Evolutionary conservation across 2,888 invertebrate species (phyloP).

Genomic region (Hemicrepidius hirtus): DNA sequence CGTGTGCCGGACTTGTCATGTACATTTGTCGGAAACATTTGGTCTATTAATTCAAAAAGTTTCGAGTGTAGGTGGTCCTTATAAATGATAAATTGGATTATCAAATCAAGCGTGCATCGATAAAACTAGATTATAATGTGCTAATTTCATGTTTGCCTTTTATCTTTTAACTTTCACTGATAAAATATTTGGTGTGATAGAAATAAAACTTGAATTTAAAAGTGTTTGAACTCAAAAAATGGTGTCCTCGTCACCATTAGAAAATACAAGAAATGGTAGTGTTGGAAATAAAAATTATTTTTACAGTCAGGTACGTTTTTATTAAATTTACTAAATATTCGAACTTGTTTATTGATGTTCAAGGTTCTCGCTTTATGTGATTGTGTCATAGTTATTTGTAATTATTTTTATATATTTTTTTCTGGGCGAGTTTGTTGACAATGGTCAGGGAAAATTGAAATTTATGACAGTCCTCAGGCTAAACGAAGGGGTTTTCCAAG

Average conservation of each 20-base stretch:
- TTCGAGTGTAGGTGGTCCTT: neutral
- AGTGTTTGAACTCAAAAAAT: constrained; percentile 16
- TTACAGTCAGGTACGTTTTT: constrained; percentile 47
- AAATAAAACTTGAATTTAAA: neutral
- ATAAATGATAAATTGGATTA: neutral
- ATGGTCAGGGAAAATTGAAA: constrained; percentile 2
- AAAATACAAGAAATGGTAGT: constrained; percentile 39
- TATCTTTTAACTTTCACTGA: constrained; percentile 16
- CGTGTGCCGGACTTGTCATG: constrained; percentile 22
- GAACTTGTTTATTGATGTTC: constrained; percentile 44
- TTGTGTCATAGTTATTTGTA: constrained; percentile 43
- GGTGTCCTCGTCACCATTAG: constrained; percentile 46
- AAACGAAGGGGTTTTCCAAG: neutral
- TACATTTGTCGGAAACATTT: neutral
- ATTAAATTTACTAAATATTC: constrained; percentile 8
- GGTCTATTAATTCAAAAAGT: neutral
- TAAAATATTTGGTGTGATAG: constrained; percentile 16
- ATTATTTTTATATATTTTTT: constrained; percentile 7
- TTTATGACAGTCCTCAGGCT: constrained; percentile 2
- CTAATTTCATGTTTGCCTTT: constrained; percentile 6
- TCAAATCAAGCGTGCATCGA: neutral
- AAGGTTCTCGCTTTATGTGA: constrained; percentile 38
- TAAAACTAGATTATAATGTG: neutral
- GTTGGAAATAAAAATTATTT: constrained; percentile 49
- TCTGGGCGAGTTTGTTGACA: neutral